Evolutionary conservation across 1,140 invertebrate species (phyloP), one percentile per base, ranked within the genome.

Genomic region (Carcinoscorpius rotundicauda): DNA sequence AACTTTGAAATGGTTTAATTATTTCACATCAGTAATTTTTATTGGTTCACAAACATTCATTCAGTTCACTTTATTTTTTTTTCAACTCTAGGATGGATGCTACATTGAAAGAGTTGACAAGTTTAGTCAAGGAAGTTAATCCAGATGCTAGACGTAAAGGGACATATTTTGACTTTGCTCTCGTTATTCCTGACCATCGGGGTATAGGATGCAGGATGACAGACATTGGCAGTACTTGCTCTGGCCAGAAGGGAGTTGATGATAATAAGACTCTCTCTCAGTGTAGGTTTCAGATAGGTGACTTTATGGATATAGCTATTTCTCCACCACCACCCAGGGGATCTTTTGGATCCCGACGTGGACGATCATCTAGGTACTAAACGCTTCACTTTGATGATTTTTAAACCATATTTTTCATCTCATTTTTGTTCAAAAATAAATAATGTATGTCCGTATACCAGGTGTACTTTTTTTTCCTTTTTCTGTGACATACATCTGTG

Each of bases 271-370:
- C 91, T 53, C 82, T 99, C 9, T 84, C 85, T n/a, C 84, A 88
- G 76, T 79, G 67, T 66, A 87, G 92, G 71, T 95, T 97, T 74
- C 86, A 85, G 65, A 92, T 97, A 75, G 93, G 94, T 4, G 95
- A 98, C 79, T 99, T 93, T 78, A 81, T 99, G 73, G 96, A 99
- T 77, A 97, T 99, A 72, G 93, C 93, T 6, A 97, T 99, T 61
- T 91, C 89, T 51, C 89, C 68, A 6, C 68, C 68, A 52, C 10
- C 64, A 5, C 59, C 63, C 4, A 60, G 58, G 63, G 56, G 59
- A 8, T 29, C 61, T 29, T 29, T 29, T 29, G 29, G 29, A 29
- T 29, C 29, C 2, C 29, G 29, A 29, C 29, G 29, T 29, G 29
- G 29, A 2, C 29, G 29, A 29, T 29, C 29, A 29, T 29, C 29